Percentiles rank a stretch among this genome's conserved stretches.
Evolutionary conservation across 2,797 vertebrate genomes (phyloP).

Genomic region (Odontamblyopus lacepedii): DNA sequence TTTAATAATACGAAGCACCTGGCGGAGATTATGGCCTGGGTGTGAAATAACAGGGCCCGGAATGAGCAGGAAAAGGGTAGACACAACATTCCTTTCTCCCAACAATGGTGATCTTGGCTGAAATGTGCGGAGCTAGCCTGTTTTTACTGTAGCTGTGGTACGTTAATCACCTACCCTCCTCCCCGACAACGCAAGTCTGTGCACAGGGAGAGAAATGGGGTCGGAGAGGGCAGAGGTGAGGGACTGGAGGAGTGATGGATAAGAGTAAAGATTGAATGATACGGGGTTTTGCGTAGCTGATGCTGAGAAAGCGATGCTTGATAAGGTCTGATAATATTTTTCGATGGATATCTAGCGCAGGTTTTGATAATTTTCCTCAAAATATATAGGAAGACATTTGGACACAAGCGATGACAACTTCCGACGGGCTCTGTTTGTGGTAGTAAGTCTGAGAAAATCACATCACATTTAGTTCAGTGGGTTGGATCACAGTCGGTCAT

Average conservation of each 20-base stretch:
- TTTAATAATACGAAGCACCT: constrained; percentile 83
- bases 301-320: too few species aligned
- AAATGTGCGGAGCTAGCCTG: constrained; percentile 79
- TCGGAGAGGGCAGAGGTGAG: constrained; percentile 53
- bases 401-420: too few species aligned
- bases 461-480: too few species aligned
- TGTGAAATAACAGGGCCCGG: constrained; percentile 82
- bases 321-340: too few species aligned
- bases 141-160: constrained; percentile 78
- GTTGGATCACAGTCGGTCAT: too few species aligned
- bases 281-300: neutral
- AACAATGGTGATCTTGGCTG: constrained; percentile 81
- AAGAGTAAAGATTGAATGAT: constrained; percentile 18
- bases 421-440: too few species aligned
- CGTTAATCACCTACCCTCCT: constrained; percentile 77
- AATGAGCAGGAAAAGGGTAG: constrained; percentile 81
- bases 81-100: constrained; percentile 81
- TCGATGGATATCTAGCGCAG: too few species aligned
- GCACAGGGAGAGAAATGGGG: constrained; percentile 69
- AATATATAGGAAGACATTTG: too few species aligned
- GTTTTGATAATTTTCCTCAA: too few species aligned
- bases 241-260: constrained; percentile 40
- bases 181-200: constrained; percentile 70
- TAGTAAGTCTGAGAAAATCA: too few species aligned
- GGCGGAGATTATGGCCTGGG: constrained; percentile 79